phyloP scores from a whole-genome alignment of 1,140 invertebrate genomes.

The Tetragonula clypearis region DNA sequence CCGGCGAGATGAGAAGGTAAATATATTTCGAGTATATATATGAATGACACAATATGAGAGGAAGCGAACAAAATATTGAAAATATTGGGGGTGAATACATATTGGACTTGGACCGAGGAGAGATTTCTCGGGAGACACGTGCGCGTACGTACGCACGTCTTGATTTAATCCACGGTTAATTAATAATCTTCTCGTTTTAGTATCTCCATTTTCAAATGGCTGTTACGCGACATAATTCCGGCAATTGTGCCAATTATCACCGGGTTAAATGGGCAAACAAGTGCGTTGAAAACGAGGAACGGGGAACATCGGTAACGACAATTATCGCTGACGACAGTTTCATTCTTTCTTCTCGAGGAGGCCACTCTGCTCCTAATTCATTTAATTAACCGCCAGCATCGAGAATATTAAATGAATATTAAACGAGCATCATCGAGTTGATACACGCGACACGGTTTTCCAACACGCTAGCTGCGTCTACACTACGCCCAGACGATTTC shows the following conservation, averaged over 20 bases:
- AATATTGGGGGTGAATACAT: too few relatives aligned
- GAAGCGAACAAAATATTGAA: background rate
- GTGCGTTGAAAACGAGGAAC: background rate
- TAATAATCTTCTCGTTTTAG: conserved; percentile 16
- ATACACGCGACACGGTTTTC: background rate
- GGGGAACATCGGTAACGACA: conserved; percentile 27
- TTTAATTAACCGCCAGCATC: background rate
- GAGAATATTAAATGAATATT: background rate
- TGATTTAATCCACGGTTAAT: background rate
- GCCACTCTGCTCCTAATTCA: conserved; percentile 2
- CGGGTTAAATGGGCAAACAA: conserved; percentile 16
- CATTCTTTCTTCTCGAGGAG: background rate
- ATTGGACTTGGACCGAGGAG: too few relatives aligned
- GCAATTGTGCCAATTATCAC: conserved; percentile 32
- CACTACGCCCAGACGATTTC: background rate
- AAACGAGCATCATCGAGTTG: background rate
- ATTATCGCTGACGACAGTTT: conserved; percentile 38
- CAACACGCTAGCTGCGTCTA: too few relatives aligned
- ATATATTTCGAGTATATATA: too few relatives aligned
- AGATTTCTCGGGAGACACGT: too few relatives aligned
- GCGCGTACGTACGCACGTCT: background rate
- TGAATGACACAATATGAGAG: too few relatives aligned
- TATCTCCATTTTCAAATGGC: background rate
- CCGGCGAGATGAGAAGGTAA: too few relatives aligned
- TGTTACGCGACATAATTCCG: conserved; percentile 35